These are phyloP conservation scores for Drosophila nigricruria DNA, from an alignment of 2,888 invertebrate genomes.

Conservation along the genomic window DNA sequence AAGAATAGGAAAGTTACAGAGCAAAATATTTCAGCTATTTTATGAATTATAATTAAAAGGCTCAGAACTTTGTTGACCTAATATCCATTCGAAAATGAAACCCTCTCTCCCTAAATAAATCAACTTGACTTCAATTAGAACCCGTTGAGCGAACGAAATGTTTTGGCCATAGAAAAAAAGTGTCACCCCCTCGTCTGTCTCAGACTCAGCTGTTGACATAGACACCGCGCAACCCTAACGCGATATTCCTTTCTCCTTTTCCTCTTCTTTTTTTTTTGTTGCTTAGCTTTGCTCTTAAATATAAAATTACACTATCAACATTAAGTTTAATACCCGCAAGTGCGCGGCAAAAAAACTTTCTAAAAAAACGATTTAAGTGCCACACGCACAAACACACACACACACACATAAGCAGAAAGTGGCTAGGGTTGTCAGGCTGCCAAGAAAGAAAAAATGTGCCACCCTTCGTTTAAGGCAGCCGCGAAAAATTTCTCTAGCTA, in stretches of 20 bases:
- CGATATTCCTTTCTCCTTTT: conserved; percentile 2
- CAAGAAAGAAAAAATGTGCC: conserved; percentile 46
- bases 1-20: background rate
- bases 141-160: conserved; percentile 51
- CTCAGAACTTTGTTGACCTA: background rate
- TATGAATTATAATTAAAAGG: conserved; percentile 10
- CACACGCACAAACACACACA: conserved; percentile 48
- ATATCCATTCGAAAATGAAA: conserved; percentile 1
- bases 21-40: conserved; percentile 4
- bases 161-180: conserved; percentile 42
- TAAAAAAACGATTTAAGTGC: conserved; percentile 72
- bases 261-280: conserved; percentile 25
- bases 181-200: conserved; percentile 29
- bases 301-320: conserved; percentile 82
- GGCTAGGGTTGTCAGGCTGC: conserved; percentile 71
- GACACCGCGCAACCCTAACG: conserved; percentile 64
- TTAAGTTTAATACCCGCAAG: conserved; percentile 82
- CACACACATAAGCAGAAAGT: conserved; percentile 62
- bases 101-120: conserved; percentile 11
- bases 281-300: conserved; percentile 64
- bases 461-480: conserved; percentile 49
- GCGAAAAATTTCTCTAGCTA: conserved; percentile 74
- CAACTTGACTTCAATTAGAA: conserved; percentile 73
- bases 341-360: conserved; percentile 43
- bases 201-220: conserved; percentile 37